These are phyloP conservation scores for Bos javanicus DNA, from an alignment of 2,113 vertebrate species.

Conservation along the genomic window DNA sequence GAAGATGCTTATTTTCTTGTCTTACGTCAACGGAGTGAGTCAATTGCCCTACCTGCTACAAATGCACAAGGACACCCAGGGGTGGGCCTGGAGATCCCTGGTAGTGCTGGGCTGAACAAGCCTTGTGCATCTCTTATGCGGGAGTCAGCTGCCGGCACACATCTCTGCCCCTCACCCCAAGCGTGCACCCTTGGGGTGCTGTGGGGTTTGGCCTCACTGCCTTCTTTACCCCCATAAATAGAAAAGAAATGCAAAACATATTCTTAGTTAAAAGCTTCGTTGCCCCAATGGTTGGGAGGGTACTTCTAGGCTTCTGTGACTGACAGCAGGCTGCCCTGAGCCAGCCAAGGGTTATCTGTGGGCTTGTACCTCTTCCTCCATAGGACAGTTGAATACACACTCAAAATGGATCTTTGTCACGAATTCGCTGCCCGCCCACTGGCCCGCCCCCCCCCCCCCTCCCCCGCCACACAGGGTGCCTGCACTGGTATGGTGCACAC, in stretches of 20 bases:
- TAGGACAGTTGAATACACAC: neutral
- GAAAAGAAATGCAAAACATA: constrained; percentile 55
- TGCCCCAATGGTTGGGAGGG: neutral
- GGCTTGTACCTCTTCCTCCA: neutral
- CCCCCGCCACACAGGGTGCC: neutral
- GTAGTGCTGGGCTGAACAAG: constrained; percentile 55
- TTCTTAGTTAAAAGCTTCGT: constrained; percentile 55
- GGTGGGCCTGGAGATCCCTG: constrained; percentile 55
- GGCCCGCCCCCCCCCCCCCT: rapidly evolving
- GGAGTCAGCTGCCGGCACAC: constrained; percentile 49
- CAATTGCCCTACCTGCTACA: constrained; percentile 50
- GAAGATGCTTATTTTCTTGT: constrained; percentile 41
- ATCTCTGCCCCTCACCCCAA: constrained; percentile 47
- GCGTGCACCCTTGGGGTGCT: constrained; percentile 10
- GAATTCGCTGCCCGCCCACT: neutral
- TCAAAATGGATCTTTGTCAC: neutral
- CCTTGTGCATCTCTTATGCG: constrained; percentile 47
- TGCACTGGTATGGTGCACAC: rapidly evolving
- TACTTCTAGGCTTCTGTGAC: neutral
- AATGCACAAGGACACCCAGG: constrained; percentile 67
- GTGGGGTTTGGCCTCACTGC: constrained; percentile 26
- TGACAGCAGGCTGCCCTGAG: neutral
- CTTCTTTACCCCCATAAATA: constrained; percentile 32
- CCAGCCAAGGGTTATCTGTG: neutral
- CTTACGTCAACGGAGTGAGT: neutral